These are phyloP conservation scores for Neocloeon triangulifer DNA, from an alignment of 1,140 invertebrate species.

Conservation along the genomic window DNA sequence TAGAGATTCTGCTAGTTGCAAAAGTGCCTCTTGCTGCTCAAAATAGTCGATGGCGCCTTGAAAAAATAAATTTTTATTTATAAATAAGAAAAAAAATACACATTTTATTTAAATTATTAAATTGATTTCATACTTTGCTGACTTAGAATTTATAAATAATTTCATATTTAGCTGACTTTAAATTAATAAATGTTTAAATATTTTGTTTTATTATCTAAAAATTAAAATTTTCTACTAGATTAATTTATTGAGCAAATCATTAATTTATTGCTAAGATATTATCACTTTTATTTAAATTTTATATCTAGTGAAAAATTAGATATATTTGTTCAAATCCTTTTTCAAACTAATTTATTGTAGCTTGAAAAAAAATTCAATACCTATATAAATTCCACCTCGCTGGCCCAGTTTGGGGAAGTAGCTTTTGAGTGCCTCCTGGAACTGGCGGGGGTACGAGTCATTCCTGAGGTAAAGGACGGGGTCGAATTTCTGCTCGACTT, in stretches of 20 bases:
- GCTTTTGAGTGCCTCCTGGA: conserved; percentile 18
- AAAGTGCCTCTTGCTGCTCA: conserved; percentile 14
- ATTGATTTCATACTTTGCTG: too few relatives aligned
- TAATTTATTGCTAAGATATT: neutral
- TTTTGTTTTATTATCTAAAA: too few relatives aligned
- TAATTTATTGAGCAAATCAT: neutral
- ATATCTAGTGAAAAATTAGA: neutral
- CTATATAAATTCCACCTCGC: conserved; percentile 23
- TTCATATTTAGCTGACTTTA: too few relatives aligned
- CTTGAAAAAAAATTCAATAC: conserved; percentile 8
- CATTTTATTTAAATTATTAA: too few relatives aligned
- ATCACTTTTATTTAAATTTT: conserved; percentile 1
- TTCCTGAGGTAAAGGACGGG: conserved; percentile 29
- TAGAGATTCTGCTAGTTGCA: conserved; percentile 12
- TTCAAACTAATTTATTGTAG: neutral
- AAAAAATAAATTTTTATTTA: too few relatives aligned
- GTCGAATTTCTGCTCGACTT: conserved; percentile 29
- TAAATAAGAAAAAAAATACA: too few relatives aligned
- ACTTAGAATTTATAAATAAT: too few relatives aligned
- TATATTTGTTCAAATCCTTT: neutral
- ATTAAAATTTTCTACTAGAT: neutral
- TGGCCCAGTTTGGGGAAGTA: conserved; percentile 25
- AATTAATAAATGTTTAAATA: too few relatives aligned
- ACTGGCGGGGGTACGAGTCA: conserved; percentile 20
- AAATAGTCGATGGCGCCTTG: conserved; percentile 21